Evolutionary conservation across 2,888 invertebrate genomes (phyloP), one percentile per base, ranked within the genome.

Genomic region (Piscicola geometra): DNA sequence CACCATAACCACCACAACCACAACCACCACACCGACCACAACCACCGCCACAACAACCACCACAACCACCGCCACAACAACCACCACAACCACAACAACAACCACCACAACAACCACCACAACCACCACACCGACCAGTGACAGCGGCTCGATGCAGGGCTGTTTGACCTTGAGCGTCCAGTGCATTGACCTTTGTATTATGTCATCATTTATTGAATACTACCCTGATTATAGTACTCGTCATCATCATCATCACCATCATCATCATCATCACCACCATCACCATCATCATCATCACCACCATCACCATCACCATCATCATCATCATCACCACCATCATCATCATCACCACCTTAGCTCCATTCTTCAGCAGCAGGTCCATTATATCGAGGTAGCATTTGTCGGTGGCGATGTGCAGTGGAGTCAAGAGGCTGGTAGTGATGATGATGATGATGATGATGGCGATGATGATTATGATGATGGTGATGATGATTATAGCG

Each of bases 131-230:
- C 25, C 25, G n/a, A 56, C 60, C 60, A 56, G 60, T 15, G 74
- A 93, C 88, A 50, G 94, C 94, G 80, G 93, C 92, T 74, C 93
- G 84, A 81, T 89, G 89, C 21, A 89, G 82, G n/a, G 89, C 88
- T 82, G 94, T 94, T 85, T 94, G 93, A 0, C 96, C 95, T 25
- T 93, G 88, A 0, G 90, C 91, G 85, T 96, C 96, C 77, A 92
- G 87, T 0, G 92, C 91, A 86, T 96, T 96, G 66, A 86, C 85
- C 86, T 86, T 77, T 1, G 68, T 41, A 15, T n/a, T n/a, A n/a
- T n/a, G n/a, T n/a, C n/a, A n/a, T n/a, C n/a, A n/a, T n/a, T n/a
- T n/a, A n/a, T n/a, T n/a, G n/a, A n/a, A n/a, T n/a, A n/a, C n/a
- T n/a, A n/a, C 30, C 68, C 12, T 68, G 15, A 68, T 68, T 32